phyloP scores from a whole-genome alignment of 2,888 invertebrate species.

The Drosophila bunnanda region DNA sequence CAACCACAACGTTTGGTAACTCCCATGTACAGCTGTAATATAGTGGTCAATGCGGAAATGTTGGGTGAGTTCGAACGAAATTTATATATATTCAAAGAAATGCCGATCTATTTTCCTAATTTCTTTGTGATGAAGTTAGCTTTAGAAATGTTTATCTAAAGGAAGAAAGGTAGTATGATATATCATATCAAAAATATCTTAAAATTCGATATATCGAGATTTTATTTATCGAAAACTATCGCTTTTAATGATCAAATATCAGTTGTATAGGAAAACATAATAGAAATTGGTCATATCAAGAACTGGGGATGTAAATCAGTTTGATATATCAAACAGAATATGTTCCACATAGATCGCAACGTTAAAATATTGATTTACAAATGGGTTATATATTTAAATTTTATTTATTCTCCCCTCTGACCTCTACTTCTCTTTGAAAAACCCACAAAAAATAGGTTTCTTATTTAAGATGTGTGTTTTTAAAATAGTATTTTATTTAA shows the following conservation, averaged over 20 bases:
- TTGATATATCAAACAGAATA: too few species aligned
- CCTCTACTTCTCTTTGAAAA: neutral
- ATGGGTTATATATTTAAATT: too few species aligned
- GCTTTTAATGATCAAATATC: too few species aligned
- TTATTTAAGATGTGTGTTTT: slow-evolving; percentile 13
- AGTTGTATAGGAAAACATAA: too few species aligned
- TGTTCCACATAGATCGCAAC: too few species aligned
- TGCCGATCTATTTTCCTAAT: neutral
- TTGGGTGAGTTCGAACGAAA: slow-evolving; percentile 88
- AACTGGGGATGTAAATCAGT: too few species aligned
- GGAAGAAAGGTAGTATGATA: neutral
- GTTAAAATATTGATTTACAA: too few species aligned
- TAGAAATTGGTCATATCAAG: too few species aligned
- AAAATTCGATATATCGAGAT: neutral
- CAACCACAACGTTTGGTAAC: slow-evolving; percentile 96
- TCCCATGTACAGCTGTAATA: slow-evolving; percentile 95
- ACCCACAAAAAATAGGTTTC: neutral
- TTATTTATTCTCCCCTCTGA: too few species aligned
- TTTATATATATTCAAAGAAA: neutral
- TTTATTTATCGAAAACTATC: too few species aligned
- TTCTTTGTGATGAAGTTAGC: neutral
- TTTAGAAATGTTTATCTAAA: neutral
- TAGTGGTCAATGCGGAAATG: slow-evolving; percentile 94
- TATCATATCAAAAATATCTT: neutral
- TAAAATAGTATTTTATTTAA: slow-evolving; percentile 63